Conservation (phyloP, 2,797 vertebrate species). For the Ataeniobius toweri region DNA sequence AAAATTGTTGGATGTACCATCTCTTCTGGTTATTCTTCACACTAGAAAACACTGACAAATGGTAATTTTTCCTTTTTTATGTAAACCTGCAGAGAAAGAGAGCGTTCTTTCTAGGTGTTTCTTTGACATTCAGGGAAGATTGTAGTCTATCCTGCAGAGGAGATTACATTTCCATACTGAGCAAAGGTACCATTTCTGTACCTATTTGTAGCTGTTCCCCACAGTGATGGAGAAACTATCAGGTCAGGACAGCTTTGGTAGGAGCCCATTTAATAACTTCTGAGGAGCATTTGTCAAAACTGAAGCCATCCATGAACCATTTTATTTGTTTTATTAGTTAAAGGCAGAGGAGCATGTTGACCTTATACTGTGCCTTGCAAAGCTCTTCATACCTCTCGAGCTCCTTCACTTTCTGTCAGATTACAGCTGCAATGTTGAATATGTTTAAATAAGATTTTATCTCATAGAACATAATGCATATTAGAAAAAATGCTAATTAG, state of each 20-base stretch:
- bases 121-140: slow-evolving; percentile 22
- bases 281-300: slow-evolving; percentile 13
- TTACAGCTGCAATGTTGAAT: neutral
- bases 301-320: neutral
- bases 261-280: slow-evolving; percentile 20
- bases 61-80: neutral
- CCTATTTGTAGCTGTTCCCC: slow-evolving; percentile 45
- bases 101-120: slow-evolving; percentile 4
- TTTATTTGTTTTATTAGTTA: slow-evolving; percentile 5
- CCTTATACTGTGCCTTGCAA: neutral
- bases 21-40: slow-evolving; percentile 2
- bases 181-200: slow-evolving; percentile 39
- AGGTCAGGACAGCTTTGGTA: slow-evolving; percentile 19
- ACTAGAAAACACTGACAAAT: neutral
- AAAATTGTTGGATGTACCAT: neutral
- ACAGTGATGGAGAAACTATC: slow-evolving; percentile 31
- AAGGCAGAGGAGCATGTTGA: neutral
- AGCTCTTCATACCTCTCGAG: neutral
- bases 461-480: neutral
- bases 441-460: neutral
- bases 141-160: slow-evolving; percentile 46
- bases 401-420: neutral
- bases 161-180: slow-evolving; percentile 65
- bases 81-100: slow-evolving; percentile 1
- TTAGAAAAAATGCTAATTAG: neutral